These are phyloP conservation scores for Diorhabda carinulata DNA, from an alignment of 1,140 invertebrate species.

Conservation along the genomic window DNA sequence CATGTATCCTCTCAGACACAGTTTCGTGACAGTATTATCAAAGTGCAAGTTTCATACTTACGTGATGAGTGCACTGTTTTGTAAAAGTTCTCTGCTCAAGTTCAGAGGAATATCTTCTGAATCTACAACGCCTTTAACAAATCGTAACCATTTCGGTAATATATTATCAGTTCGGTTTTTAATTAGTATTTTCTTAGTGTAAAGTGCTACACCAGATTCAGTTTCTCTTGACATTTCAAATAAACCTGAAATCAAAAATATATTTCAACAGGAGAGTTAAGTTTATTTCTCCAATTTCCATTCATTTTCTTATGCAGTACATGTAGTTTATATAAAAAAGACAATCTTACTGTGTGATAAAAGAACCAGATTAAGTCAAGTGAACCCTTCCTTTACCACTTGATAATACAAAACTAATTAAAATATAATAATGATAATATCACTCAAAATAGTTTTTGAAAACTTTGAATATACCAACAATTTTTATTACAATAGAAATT, in stretches of 20 bases:
- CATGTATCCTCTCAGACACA: too few species aligned
- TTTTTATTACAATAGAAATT: too few species aligned
- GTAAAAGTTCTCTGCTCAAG: slow-evolving; percentile 90
- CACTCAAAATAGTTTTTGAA: too few species aligned
- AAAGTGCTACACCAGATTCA: slow-evolving; percentile 78
- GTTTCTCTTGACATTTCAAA: slow-evolving; percentile 87
- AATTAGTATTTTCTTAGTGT: slow-evolving; percentile 86
- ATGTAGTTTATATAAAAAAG: too few species aligned
- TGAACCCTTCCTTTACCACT: too few species aligned
- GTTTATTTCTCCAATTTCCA: too few species aligned
- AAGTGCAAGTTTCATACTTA: slow-evolving; percentile 48
- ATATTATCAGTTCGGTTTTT: slow-evolving; percentile 87
- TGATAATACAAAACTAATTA: too few species aligned
- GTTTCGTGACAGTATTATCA: not conserved
- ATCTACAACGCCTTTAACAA: slow-evolving; percentile 94
- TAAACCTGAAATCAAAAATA: slow-evolving; percentile 51
- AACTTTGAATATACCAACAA: too few species aligned
- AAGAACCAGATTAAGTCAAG: too few species aligned
- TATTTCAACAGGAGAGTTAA: not conserved
- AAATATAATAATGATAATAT: too few species aligned
- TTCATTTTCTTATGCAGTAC: too few species aligned
- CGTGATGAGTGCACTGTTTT: slow-evolving; percentile 88
- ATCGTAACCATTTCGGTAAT: slow-evolving; percentile 90
- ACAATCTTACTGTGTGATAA: too few species aligned
- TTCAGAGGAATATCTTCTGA: slow-evolving; percentile 98